A percentile compares a stretch with the other conserved stretches of the same genome.
phyloP scores from a whole-genome alignment of 2,888 invertebrate genomes.

The Thysanoteuthis rhombus region DNA sequence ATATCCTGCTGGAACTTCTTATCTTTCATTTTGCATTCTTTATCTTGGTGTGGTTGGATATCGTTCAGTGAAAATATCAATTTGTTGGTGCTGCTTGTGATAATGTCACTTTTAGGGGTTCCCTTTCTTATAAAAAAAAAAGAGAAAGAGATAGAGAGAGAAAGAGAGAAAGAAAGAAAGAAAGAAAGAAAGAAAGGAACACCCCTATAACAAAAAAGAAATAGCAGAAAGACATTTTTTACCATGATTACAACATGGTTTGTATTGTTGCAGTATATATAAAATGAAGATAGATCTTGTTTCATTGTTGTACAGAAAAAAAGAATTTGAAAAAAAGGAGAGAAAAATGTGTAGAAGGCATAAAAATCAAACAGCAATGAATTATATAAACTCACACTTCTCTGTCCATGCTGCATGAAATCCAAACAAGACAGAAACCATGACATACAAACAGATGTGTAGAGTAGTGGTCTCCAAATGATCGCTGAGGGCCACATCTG shows the following conservation, averaged over 20 bases:
- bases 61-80: neutral
- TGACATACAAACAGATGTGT: neutral
- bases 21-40: neutral
- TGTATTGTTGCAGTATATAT: neutral
- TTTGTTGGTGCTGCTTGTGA: neutral
- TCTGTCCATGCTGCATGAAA: conserved; percentile 28
- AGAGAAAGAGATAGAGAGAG: neutral
- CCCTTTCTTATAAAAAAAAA: neutral
- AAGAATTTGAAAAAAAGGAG: neutral
- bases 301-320: neutral
- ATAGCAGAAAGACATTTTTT: neutral
- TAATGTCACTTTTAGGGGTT: neutral
- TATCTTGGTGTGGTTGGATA: neutral
- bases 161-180: neutral
- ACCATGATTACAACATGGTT: neutral
- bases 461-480: too few relatives aligned
- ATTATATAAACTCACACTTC: conserved; percentile 22
- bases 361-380: neutral
- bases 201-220: neutral
- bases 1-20: neutral
- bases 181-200: neutral
- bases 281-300: neutral
- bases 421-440: neutral
- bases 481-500: too few relatives aligned
- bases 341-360: neutral